These are phyloP conservation scores for Melanophora roralis DNA, from an alignment of 2,888 invertebrate species.

Conservation along the genomic window DNA sequence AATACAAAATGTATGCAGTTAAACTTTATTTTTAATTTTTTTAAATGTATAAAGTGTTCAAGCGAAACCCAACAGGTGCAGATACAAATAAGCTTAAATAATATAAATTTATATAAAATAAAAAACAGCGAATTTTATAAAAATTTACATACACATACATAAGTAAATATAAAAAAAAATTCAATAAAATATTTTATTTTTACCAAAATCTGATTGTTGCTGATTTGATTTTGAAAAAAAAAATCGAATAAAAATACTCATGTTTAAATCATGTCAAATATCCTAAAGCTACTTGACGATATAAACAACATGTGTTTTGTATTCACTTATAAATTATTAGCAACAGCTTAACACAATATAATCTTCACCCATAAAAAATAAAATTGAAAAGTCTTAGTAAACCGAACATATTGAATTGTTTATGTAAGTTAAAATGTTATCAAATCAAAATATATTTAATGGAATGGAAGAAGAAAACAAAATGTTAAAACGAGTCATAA, in stretches of 20 bases:
- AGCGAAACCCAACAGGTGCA: constrained; percentile 1
- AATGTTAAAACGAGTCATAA: not conserved
- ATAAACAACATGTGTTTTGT: constrained; percentile 41
- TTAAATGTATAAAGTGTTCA: not conserved
- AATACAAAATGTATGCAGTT: too few relatives aligned
- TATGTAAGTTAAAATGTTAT: too few relatives aligned
- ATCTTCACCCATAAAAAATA: not conserved
- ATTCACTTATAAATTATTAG: constrained; percentile 29
- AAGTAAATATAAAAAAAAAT: not conserved
- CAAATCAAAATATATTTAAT: not conserved
- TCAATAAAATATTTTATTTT: not conserved
- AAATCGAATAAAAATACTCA: constrained; percentile 21
- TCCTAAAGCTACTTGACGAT: constrained; percentile 43
- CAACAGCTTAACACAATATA: constrained; percentile 19
- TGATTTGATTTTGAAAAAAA: constrained; percentile 11
- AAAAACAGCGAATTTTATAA: not conserved
- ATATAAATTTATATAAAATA: too few relatives aligned
- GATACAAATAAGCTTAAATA: not conserved
- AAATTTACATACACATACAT: not conserved
- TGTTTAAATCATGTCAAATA: constrained; percentile 50
- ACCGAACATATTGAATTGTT: not conserved
- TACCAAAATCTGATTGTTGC: constrained; percentile 10
- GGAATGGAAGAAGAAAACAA: not conserved
- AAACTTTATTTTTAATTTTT: not conserved
- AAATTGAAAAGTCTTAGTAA: not conserved